Percentiles rank a stretch among this genome's conserved stretches.
These are phyloP conservation scores for Drosophila seclusa DNA, from an alignment of 2,888 invertebrate species.

Conservation along the genomic window DNA sequence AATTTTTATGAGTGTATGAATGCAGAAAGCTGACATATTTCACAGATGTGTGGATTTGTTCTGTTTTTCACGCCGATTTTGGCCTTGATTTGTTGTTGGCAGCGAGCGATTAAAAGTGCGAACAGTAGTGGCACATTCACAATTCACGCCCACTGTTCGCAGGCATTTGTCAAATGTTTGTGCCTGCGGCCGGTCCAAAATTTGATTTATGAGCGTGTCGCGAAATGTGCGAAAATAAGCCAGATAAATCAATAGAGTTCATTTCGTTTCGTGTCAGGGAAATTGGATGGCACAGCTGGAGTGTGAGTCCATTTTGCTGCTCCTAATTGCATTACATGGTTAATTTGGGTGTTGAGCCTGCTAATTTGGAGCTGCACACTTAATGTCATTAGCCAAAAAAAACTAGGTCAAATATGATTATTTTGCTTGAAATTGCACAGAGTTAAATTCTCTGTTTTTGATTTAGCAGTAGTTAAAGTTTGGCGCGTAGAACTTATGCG, in stretches of 20 bases:
- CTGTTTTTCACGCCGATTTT: slow-evolving; percentile 36
- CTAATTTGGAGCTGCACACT: slow-evolving; percentile 29
- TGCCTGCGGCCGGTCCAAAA: slow-evolving; percentile 50
- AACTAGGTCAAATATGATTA: slow-evolving; percentile 50
- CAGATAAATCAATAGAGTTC: slow-evolving; percentile 50
- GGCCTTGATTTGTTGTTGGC: slow-evolving; percentile 55
- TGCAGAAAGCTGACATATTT: slow-evolving; percentile 15
- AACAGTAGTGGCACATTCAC: not conserved
- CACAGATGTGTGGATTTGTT: slow-evolving; percentile 14
- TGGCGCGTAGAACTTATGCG: not conserved
- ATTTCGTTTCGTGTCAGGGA: not conserved
- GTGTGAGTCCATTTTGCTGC: slow-evolving; percentile 31
- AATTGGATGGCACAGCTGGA: slow-evolving; percentile 38
- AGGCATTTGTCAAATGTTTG: slow-evolving; percentile 59
- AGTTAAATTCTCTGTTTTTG: not conserved
- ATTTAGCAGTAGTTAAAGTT: not conserved
- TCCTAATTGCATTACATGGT: slow-evolving; percentile 56
- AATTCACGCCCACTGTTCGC: slow-evolving; percentile 24
- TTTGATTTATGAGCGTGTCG: slow-evolving; percentile 61
- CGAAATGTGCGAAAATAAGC: slow-evolving; percentile 32
- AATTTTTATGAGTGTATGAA: not conserved
- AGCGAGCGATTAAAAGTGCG: slow-evolving; percentile 48
- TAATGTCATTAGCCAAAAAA: slow-evolving; percentile 23
- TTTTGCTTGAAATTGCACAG: not conserved
- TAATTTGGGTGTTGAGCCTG: slow-evolving; percentile 37